phyloP scores from a whole-genome alignment of 2,797 vertebrate genomes.

The Aldrovandia affinis region DNA sequence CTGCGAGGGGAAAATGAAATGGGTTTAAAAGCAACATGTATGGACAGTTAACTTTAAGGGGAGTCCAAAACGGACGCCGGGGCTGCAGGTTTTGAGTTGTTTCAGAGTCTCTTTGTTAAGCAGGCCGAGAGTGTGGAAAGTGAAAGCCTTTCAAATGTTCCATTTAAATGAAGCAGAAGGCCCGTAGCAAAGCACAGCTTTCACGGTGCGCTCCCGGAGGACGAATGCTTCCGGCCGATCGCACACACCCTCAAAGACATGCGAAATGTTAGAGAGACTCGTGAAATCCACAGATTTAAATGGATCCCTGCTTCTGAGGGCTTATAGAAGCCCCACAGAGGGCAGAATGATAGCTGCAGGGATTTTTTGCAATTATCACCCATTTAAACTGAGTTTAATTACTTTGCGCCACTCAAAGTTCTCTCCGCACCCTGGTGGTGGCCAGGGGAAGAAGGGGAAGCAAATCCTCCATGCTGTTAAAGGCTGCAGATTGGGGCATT shows the following conservation, averaged over 20 bases:
- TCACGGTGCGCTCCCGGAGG: not conserved
- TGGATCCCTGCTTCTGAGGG: not conserved
- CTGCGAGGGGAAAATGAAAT: not conserved
- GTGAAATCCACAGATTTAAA: constrained; percentile 56
- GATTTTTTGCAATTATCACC: too few relatives aligned
- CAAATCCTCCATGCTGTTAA: too few relatives aligned
- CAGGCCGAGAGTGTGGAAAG: not conserved
- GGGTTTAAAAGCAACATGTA: not conserved
- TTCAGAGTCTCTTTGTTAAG: not conserved
- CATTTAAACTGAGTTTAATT: too few relatives aligned
- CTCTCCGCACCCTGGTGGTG: too few relatives aligned
- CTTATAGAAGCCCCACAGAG: not conserved
- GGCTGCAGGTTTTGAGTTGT: not conserved
- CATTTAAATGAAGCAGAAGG: constrained; percentile 39
- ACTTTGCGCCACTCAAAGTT: too few relatives aligned
- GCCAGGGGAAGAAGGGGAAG: not conserved
- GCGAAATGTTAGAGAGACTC: constrained; percentile 69
- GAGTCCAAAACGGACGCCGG: not conserved
- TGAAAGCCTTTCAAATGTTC: constrained; percentile 39
- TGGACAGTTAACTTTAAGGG: not conserved
- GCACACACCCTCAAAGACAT: constrained; percentile 49
- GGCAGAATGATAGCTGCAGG: not conserved
- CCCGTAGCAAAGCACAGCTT: constrained; percentile 19
- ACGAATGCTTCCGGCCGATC: constrained; percentile 45
- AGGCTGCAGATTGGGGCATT: too few relatives aligned